Evolutionary conservation across 2,888 invertebrate genomes (phyloP).

Genomic region (Rugalucina vietnamica): DNA sequence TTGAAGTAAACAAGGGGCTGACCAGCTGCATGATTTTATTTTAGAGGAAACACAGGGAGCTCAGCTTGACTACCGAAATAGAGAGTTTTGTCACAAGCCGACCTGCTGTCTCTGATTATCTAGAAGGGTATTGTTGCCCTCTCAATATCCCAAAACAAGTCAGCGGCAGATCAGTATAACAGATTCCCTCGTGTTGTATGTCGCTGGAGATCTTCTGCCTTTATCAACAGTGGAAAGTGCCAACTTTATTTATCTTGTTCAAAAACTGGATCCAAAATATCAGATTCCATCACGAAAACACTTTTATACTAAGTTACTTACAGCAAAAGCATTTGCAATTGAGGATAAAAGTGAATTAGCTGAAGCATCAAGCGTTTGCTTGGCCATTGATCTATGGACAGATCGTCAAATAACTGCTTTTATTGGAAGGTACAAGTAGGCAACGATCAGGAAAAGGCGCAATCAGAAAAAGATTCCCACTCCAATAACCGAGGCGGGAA

Average conservation of each 20-base stretch:
- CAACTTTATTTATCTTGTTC: constrained; percentile 32
- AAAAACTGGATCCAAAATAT: constrained; percentile 16
- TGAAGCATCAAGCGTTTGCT: constrained; percentile 38
- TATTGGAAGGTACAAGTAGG: no score
- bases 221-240: constrained; percentile 45
- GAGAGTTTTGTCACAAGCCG: no score
- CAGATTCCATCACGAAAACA: constrained; percentile 13
- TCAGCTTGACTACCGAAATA: no score
- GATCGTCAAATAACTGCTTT: constrained; percentile 47
- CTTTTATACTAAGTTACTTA: constrained; percentile 21
- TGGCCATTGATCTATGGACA: constrained; percentile 55
- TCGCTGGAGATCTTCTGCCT: constrained; percentile 47
- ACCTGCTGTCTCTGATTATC: no score
- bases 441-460: no score
- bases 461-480: no score
- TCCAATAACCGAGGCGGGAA: no score
- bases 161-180: constrained; percentile 22
- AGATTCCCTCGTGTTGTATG: constrained; percentile 36
- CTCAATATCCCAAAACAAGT: no score
- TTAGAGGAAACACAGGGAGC: no score
- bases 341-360: constrained; percentile 24
- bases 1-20: no score
- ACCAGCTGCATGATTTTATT: no score
- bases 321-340: constrained; percentile 19
- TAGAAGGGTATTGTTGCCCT: no score